Evolutionary conservation across 2,113 vertebrate genomes (phyloP).

Genomic region (Podarcis cretensis): DNA sequence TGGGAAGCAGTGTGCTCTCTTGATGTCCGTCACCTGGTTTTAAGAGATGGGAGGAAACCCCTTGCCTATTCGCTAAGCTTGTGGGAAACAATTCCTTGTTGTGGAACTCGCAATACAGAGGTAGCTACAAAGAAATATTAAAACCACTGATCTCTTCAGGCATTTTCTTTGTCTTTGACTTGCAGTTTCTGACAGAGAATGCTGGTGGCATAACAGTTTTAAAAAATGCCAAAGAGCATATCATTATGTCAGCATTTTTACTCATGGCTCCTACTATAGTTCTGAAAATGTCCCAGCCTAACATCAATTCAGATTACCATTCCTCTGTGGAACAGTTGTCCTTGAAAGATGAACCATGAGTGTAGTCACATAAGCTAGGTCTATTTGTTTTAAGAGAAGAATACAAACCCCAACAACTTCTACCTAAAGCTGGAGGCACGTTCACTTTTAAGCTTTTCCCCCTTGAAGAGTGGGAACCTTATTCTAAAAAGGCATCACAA

Average conservation of each 20-base stretch:
- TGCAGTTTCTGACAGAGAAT: not conserved
- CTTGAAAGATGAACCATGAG: not conserved
- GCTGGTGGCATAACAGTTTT: not conserved
- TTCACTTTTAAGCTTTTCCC: not conserved
- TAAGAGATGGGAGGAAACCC: not conserved
- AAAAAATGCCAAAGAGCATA: not conserved
- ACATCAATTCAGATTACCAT: not conserved
- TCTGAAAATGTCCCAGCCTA: not conserved
- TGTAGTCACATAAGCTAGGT: too few species aligned
- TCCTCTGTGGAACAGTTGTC: not conserved
- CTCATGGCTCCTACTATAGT: not conserved
- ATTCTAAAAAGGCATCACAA: not conserved
- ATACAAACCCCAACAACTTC: not conserved
- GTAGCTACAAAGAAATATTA: not conserved
- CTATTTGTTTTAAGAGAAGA: not conserved
- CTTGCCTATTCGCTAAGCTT: not conserved
- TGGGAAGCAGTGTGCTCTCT: not conserved
- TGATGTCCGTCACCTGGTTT: not conserved
- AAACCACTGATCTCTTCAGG: not conserved
- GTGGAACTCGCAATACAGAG: not conserved
- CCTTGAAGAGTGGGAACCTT: not conserved
- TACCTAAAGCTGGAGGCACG: not conserved
- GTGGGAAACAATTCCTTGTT: not conserved
- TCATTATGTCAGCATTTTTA: not conserved
- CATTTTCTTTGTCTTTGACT: not conserved